phyloP scores from a whole-genome alignment of 92 coral and sea anemone species.

The Diadumene lineata region DNA sequence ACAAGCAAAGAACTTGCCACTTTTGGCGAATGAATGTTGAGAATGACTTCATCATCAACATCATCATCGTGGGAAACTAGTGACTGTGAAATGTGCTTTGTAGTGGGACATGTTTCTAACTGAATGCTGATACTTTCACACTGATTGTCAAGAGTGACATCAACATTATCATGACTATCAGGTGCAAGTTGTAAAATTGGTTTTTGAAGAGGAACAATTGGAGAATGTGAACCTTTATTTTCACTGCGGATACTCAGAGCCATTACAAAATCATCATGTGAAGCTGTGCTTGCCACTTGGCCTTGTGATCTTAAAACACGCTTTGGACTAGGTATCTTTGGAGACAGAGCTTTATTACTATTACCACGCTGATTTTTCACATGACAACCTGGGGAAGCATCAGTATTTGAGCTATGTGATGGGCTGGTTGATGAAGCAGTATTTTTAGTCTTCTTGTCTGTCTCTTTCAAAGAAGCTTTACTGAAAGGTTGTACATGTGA shows the following conservation, averaged over 20 bases:
- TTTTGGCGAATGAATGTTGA: too few relatives aligned
- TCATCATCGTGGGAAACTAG: too few relatives aligned
- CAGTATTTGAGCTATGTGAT: not conserved
- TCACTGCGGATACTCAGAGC: not conserved
- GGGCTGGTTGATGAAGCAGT: not conserved
- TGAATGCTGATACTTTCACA: not conserved
- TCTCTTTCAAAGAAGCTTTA: not conserved
- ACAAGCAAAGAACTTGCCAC: not conserved
- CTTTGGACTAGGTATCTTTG: not conserved
- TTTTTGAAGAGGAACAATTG: not conserved
- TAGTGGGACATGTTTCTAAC: too few relatives aligned
- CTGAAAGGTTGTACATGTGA: not conserved
- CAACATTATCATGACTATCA: not conserved
- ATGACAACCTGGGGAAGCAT: too few relatives aligned
- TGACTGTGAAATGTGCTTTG: too few relatives aligned
- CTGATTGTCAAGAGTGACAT: not conserved
- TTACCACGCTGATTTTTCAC: too few relatives aligned
- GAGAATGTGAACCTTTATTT: not conserved
- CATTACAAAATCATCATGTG: not conserved
- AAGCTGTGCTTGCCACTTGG: not conserved
- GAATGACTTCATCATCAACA: too few relatives aligned
- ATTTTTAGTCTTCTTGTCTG: not conserved
- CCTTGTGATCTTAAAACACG: not conserved
- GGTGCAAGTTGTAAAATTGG: not conserved
- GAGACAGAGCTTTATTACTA: not conserved